Evolutionary conservation across 2,888 invertebrate genomes (phyloP).

Genomic region (Cabera pusaria): DNA sequence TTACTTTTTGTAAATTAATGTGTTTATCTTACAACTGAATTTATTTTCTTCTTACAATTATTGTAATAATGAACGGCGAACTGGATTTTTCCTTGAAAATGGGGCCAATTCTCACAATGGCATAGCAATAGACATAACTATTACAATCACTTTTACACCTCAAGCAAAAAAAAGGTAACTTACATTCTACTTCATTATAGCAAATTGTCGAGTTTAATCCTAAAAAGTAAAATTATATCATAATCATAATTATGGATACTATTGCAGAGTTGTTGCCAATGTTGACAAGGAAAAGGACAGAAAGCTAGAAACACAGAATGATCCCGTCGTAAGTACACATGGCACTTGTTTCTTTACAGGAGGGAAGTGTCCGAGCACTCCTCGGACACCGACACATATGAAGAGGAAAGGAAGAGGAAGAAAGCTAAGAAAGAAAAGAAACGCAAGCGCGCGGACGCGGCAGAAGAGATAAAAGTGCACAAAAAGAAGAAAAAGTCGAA

Average conservation of each 20-base stretch:
- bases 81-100: conserved; percentile 8
- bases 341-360: conserved; percentile 35
- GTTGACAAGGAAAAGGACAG: conserved; percentile 43
- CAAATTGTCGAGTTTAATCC: too few species aligned
- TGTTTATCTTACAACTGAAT: too few species aligned
- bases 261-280: conserved; percentile 56
- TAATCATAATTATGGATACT: conserved; percentile 32
- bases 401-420: conserved; percentile 77
- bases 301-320: conserved; percentile 25
- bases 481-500: conserved; percentile 83
- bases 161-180: too few species aligned
- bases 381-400: conserved; percentile 36
- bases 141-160: too few species aligned
- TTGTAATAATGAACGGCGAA: too few species aligned
- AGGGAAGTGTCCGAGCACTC: conserved; percentile 12
- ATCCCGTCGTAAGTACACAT: conserved; percentile 49
- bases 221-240: too few species aligned
- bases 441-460: conserved; percentile 85
- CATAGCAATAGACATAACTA: conserved; percentile 43
- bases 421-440: conserved; percentile 86
- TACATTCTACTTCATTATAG: too few species aligned
- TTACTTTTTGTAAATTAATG: too few species aligned
- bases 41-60: too few species aligned
- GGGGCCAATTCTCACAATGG: conserved; percentile 34
- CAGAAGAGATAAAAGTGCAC: conserved; percentile 44